phyloP scores from a whole-genome alignment of 2,797 vertebrate species.

The Macropodus opercularis region DNA sequence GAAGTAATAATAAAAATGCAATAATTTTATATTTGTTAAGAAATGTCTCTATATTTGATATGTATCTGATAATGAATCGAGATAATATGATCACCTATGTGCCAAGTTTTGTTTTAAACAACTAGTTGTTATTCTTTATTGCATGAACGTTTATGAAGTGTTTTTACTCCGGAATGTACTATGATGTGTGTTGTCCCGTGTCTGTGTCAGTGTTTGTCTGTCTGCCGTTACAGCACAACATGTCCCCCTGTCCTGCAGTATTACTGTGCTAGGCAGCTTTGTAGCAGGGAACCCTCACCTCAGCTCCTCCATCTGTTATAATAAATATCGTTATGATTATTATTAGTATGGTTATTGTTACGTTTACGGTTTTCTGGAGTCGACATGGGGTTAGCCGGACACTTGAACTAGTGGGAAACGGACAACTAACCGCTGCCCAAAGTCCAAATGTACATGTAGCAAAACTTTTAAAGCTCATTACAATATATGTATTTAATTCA shows the following conservation, averaged over 20 bases:
- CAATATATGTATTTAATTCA: no score
- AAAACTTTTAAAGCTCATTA: no score
- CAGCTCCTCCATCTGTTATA: conserved; percentile 26
- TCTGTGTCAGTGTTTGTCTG: conserved; percentile 59
- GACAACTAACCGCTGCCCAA: no score
- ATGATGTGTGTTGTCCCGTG: conserved; percentile 65
- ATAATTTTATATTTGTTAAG: conserved; percentile 77
- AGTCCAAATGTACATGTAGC: no score
- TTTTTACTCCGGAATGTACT: conserved; percentile 76
- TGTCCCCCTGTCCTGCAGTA: conserved; percentile 83
- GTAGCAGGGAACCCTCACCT: conserved; percentile 63
- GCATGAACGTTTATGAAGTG: conserved; percentile 87
- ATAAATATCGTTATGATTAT: conserved; percentile 26
- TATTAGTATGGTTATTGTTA: conserved; percentile 15
- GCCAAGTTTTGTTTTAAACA: conserved; percentile 79
- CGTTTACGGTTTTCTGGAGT: conserved; percentile 35
- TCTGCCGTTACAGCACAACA: conserved; percentile 79
- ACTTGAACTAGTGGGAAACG: no score
- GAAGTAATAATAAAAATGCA: conserved; percentile 79
- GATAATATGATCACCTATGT: conserved; percentile 72
- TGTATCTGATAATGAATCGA: conserved; percentile 56
- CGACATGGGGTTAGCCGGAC: conserved; percentile 13
- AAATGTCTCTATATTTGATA: conserved; percentile 74
- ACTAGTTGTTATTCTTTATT: conserved; percentile 77
- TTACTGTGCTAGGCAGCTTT: conserved; percentile 84